Base-by-base conservation (phyloP, 2,797 vertebrate species). In the Anableps anableps region DNA sequence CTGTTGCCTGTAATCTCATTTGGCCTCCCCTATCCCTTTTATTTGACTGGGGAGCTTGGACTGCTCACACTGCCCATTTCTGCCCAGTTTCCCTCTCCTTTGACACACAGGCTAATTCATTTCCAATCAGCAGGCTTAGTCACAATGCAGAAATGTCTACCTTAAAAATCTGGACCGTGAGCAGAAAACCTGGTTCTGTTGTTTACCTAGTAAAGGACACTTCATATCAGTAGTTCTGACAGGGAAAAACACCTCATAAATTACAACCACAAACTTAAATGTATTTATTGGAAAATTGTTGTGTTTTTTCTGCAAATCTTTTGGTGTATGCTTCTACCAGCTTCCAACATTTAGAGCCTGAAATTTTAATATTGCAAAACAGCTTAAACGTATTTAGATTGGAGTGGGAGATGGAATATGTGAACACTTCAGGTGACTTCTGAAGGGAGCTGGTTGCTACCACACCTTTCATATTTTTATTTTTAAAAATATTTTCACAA, bases 1-100 rank as follows among this genome's bases (percentile, higher is more conserved):
- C 97, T 97, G 96, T 95, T 95, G 94, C 91, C 92, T 96, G 95
- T 96, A 96, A 97, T 97, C 97, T 97, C 96, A 97, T 97, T 98
- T 97, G 95, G 96, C 95, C 95, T 96, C 90, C 94, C 86, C 89
- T 95, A 92, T 95, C 92, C 90, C 92, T 95, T 93, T 94, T 93
- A 93, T 94, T 94, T 96, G 92, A 94, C 91, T 83, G 92, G 90
- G 93, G 90, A 91, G 92, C 92, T 93, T 91, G 93, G 88, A 93
- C 91, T 88, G 93, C 93, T 95, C 92, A 91, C 91, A 85, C 92
- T 95, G 95, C 92, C 93, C 92, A 76, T 93, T 91, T 88, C 90
- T 92, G 89, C 88, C 91, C 89, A 82, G 84, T 90, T 94, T 91
- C 92, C 86, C 88, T 94, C 90, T 92, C 93, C 90, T 92, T 92